These are phyloP conservation scores for Mactra quadrangularis DNA, from an alignment of 1,140 invertebrate genomes.

Conservation along the genomic window DNA sequence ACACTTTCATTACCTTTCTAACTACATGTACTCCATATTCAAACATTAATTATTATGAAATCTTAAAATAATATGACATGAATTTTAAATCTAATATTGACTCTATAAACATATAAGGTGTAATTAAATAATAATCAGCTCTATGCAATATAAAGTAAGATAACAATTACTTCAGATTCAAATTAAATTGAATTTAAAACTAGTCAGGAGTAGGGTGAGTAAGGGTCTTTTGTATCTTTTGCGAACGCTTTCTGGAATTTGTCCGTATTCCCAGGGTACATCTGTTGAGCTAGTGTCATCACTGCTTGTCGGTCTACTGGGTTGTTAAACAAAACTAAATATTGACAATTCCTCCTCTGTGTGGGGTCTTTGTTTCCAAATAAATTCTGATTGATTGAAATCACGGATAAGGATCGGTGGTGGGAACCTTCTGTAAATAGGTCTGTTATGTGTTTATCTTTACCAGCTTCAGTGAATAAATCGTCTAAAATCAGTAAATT, in stretches of 20 bases:
- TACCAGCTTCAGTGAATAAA: slow-evolving; percentile 9
- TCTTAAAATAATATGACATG: not conserved
- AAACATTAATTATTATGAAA: too few relatives aligned
- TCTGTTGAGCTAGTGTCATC: slow-evolving; percentile 42
- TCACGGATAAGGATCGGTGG: slow-evolving; percentile 27
- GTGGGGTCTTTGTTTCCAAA: slow-evolving; percentile 46
- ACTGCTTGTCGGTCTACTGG: slow-evolving; percentile 23
- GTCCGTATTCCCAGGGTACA: slow-evolving; percentile 38
- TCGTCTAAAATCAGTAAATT: slow-evolving; percentile 35
- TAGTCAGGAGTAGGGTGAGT: too few relatives aligned
- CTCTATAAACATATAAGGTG: slow-evolving; percentile 11
- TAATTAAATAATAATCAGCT: too few relatives aligned
- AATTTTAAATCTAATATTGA: not conserved
- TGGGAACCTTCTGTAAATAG: slow-evolving; percentile 20
- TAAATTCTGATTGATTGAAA: too few relatives aligned
- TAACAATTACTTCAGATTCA: too few relatives aligned
- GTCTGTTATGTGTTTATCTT: slow-evolving; percentile 16
- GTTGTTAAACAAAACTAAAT: slow-evolving; percentile 32
- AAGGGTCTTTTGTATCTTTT: slow-evolving; percentile 26
- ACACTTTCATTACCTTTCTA: too few relatives aligned
- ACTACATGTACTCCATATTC: too few relatives aligned
- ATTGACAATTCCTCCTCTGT: slow-evolving; percentile 45
- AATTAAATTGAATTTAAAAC: too few relatives aligned
- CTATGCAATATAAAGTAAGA: too few relatives aligned
- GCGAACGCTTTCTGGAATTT: slow-evolving; percentile 15